Percentiles rank a stretch among this genome's conserved stretches.
phyloP scores from a whole-genome alignment of 2,888 invertebrate genomes.

The Thalpophila matura region DNA sequence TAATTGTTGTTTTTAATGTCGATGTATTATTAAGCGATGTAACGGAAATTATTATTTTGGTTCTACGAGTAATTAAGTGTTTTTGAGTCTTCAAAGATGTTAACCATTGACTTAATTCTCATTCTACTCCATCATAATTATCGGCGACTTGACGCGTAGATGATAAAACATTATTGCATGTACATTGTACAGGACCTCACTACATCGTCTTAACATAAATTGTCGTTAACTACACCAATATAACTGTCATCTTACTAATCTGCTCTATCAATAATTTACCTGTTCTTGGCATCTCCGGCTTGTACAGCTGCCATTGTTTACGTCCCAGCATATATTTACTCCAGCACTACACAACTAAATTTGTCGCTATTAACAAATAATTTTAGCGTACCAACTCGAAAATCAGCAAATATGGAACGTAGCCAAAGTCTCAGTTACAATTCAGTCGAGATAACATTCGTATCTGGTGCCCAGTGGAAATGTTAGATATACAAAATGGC shows the following conservation, averaged over 20 bases:
- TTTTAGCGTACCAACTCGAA: conserved; percentile 47
- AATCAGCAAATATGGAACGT: conserved; percentile 65
- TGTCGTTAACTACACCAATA: conserved; percentile 30
- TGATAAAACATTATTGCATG: conserved; percentile 11
- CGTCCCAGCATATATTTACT: conserved; percentile 20
- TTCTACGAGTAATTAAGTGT: conserved; percentile 41
- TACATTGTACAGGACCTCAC: neutral
- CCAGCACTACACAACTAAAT: conserved; percentile 43
- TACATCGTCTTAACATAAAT: conserved; percentile 40
- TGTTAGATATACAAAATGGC: conserved; percentile 60
- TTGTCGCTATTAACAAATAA: conserved; percentile 58
- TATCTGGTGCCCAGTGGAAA: conserved; percentile 63
- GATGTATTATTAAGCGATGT: conserved; percentile 35
- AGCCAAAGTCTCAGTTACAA: conserved; percentile 69
- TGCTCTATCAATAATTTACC: conserved; percentile 50
- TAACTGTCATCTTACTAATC: conserved; percentile 51
- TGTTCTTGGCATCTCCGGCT: conserved; percentile 50
- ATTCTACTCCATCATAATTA: conserved; percentile 14
- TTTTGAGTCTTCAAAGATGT: conserved; percentile 23
- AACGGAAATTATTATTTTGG: conserved; percentile 42
- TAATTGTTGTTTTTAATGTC: conserved; percentile 57
- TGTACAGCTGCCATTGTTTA: conserved; percentile 45
- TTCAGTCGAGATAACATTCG: conserved; percentile 67
- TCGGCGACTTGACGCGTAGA: neutral
- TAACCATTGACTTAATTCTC: conserved; percentile 8